Evolutionary conservation across 1,140 invertebrate species (phyloP).

Genomic region (Asobara japonica): DNA sequence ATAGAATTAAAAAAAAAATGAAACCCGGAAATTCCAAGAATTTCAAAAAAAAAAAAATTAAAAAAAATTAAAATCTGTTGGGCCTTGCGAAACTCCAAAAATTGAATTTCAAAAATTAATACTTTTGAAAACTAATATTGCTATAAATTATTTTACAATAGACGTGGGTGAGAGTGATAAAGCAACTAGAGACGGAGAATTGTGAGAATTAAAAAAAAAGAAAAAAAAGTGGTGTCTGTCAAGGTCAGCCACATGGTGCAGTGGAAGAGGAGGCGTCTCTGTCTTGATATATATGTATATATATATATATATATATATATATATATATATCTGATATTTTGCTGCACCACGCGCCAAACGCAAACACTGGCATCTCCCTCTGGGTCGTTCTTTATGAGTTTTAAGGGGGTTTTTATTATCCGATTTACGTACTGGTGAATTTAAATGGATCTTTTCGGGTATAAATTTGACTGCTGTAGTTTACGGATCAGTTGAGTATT

Average conservation of each 20-base stretch:
- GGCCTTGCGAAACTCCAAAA: no score
- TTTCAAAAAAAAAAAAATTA: no score
- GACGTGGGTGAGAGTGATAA: slow-evolving; percentile 30
- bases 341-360: neutral
- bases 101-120: no score
- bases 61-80: no score
- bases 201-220: slow-evolving; percentile 16
- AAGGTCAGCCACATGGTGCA: slow-evolving; percentile 57
- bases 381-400: neutral
- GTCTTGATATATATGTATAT: neutral
- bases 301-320: no score
- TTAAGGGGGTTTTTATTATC: neutral
- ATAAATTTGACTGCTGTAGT: no score
- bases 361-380: neutral
- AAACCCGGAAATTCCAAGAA: no score
- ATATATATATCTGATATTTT: neutral
- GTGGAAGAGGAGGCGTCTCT: neutral
- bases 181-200: neutral
- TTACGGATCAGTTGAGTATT: no score
- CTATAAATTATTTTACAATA: no score
- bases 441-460: no score
- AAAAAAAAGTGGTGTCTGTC: slow-evolving; percentile 45
- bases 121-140: no score
- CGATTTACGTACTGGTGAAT: neutral
- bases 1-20: no score